Conservation (phyloP, 2,113 vertebrate species). For the Terrapene triunguis region DNA sequence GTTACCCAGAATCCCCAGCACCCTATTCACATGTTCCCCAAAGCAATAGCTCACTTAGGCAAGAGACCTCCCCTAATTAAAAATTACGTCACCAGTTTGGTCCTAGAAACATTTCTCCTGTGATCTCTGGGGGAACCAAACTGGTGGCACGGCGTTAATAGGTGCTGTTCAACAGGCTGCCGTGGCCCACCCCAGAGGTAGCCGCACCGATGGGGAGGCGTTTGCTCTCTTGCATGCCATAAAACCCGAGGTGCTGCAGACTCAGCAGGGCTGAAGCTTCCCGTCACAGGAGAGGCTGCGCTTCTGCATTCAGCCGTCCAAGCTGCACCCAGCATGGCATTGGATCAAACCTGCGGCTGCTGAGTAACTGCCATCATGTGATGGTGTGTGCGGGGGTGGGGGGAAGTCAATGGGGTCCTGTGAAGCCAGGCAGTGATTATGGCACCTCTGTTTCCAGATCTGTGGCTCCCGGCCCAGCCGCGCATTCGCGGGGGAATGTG, state of each 20-base stretch:
- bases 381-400: no score
- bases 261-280: background rate
- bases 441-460: background rate
- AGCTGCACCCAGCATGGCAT: no score
- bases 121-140: background rate
- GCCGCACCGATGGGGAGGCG: background rate
- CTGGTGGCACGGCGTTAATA: background rate
- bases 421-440: background rate
- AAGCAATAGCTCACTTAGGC: background rate
- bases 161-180: background rate
- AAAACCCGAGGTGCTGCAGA: background rate
- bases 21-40: background rate
- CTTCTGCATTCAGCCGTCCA: background rate
- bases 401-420: background rate
- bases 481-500: background rate
- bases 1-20: background rate
- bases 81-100: background rate
- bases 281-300: background rate
- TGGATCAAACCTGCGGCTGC: background rate
- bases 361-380: no score
- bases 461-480: background rate
- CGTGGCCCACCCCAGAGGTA: background rate
- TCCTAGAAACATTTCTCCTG: background rate
- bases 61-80: background rate
- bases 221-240: background rate